Percentiles rank a stretch among this genome's conserved stretches.
These are phyloP conservation scores for Salmo trutta DNA, from an alignment of 2,797 vertebrate species.

Conservation along the genomic window DNA sequence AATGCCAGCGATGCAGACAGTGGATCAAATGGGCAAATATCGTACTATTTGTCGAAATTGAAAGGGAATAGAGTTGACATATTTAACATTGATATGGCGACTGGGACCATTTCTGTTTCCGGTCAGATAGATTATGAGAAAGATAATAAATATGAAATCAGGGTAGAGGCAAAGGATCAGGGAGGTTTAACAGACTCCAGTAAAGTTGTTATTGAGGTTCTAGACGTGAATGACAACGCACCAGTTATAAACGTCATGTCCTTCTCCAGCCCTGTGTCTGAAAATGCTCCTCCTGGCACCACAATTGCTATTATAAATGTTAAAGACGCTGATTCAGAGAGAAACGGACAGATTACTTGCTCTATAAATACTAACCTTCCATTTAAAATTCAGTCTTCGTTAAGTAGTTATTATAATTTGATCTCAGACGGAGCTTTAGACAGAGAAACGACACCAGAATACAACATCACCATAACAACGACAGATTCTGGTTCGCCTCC, in stretches of 20 bases:
- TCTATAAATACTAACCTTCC: constrained; percentile 47
- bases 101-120: constrained; percentile 12
- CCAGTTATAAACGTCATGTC: constrained; percentile 37
- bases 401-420: constrained; percentile 57
- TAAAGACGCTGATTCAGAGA: constrained; percentile 55
- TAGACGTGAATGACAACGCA: constrained; percentile 56
- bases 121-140: constrained; percentile 48
- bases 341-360: constrained; percentile 56
- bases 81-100: constrained; percentile 26
- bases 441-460: constrained; percentile 55
- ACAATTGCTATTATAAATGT: constrained; percentile 61
- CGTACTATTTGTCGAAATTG: constrained; percentile 28
- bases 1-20: constrained; percentile 35
- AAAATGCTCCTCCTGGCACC: constrained; percentile 55
- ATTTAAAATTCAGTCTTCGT: constrained; percentile 57
- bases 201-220: constrained; percentile 55
- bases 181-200: constrained; percentile 34
- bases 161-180: constrained; percentile 43
- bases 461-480: constrained; percentile 62
- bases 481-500: constrained; percentile 53
- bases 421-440: constrained; percentile 53
- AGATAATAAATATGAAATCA: constrained; percentile 34
- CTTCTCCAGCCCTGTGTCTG: constrained; percentile 55
- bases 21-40: constrained; percentile 29
- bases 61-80: not conserved